Conservation (phyloP, 2,888 invertebrate genomes). For the Timandra comae region DNA sequence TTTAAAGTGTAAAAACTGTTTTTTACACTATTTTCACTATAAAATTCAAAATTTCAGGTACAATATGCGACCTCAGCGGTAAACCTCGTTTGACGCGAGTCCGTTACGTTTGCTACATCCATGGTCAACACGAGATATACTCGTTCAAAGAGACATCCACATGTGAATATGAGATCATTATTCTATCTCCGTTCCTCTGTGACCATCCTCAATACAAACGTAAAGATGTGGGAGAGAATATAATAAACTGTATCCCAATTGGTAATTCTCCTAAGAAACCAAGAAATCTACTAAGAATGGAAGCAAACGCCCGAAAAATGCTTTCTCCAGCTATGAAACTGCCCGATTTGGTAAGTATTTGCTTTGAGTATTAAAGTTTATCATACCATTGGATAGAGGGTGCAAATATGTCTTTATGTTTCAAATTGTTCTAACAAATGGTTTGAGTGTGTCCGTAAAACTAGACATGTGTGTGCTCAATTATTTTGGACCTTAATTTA, state of each 20-base stretch:
- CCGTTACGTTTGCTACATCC: conserved; percentile 91
- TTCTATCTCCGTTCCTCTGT: conserved; percentile 91
- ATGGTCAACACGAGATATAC: conserved; percentile 93
- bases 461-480: too few species aligned
- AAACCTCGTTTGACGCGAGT: conserved; percentile 88
- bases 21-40: too few species aligned
- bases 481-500: too few species aligned
- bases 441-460: too few species aligned
- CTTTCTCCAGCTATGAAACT: conserved; percentile 76
- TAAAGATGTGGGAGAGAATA: conserved; percentile 85
- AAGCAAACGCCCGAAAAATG: conserved; percentile 83
- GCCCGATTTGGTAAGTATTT: conserved; percentile 46
- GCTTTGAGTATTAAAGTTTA: background rate
- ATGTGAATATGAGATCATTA: conserved; percentile 95
- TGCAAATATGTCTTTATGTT: background rate
- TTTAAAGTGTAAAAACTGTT: too few species aligned
- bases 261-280: conserved; percentile 84
- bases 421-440: background rate
- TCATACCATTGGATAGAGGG: background rate
- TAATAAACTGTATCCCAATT: conserved; percentile 84
- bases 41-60: conserved; percentile 56
- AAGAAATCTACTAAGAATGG: conserved; percentile 81
- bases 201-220: conserved; percentile 91
- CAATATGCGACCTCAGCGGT: conserved; percentile 92
- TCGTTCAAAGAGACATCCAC: conserved; percentile 95